A percentile compares a stretch with the other conserved stretches of the same genome.
These are phyloP conservation scores for Laupala kohalensis DNA, from an alignment of 1,140 invertebrate genomes.

Conservation along the genomic window DNA sequence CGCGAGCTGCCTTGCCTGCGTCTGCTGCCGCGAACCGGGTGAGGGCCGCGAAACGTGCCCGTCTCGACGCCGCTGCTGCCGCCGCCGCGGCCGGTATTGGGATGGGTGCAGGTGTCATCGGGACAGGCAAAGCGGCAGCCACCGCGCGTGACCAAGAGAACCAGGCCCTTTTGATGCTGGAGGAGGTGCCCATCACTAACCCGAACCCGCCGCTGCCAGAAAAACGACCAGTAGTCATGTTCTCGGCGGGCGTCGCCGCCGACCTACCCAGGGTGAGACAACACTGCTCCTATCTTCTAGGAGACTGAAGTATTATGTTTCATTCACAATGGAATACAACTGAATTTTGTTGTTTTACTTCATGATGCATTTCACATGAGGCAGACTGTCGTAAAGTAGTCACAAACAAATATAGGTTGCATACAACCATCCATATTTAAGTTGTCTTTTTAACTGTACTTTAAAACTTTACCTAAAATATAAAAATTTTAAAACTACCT, in stretches of 20 bases:
- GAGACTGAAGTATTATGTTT: neutral
- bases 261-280: slow-evolving; percentile 1
- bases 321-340: neutral
- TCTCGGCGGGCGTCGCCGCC: neutral
- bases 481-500: no score
- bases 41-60: neutral
- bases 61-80: neutral
- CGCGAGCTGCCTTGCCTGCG: slow-evolving; percentile 34
- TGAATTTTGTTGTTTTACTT: neutral
- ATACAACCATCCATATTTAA: no score
- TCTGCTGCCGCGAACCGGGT: neutral
- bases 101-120: slow-evolving; percentile 29
- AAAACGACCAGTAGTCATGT: neutral
- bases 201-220: neutral
- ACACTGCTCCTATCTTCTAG: neutral
- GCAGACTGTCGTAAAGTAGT: neutral
- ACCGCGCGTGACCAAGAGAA: neutral
- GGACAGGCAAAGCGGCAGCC: neutral
- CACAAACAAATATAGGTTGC: neutral
- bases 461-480: no score
- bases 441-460: no score
- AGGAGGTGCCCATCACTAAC: slow-evolving; percentile 1
- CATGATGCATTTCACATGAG: neutral
- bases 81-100: slow-evolving; percentile 28
- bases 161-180: neutral